Evolutionary conservation across 2,888 invertebrate genomes (phyloP).

Genomic region (Endomychus coccineus): DNA sequence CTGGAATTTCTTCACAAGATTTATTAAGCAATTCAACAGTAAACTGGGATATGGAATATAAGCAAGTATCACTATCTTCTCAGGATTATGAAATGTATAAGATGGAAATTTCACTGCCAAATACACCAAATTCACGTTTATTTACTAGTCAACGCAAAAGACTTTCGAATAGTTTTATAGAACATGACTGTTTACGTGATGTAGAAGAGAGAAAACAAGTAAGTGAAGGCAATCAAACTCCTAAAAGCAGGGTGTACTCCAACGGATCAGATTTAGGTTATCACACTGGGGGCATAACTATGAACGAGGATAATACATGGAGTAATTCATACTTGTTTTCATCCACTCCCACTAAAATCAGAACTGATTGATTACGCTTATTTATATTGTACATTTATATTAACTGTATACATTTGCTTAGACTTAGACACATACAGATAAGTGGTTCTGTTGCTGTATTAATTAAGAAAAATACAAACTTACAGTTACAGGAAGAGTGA

Average conservation of each 20-base stretch:
- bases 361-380: slow-evolving; percentile 20
- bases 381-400: no score
- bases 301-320: slow-evolving; percentile 27
- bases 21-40: slow-evolving; percentile 29
- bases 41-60: slow-evolving; percentile 42
- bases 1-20: slow-evolving; percentile 12
- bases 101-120: slow-evolving; percentile 37
- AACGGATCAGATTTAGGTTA: slow-evolving; percentile 35
- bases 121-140: slow-evolving; percentile 38
- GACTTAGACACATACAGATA: no score
- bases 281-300: slow-evolving; percentile 32
- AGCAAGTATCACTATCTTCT: slow-evolving; percentile 32
- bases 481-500: no score
- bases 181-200: no score
- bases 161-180: slow-evolving; percentile 40
- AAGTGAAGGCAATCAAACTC: slow-evolving; percentile 20
- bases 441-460: no score
- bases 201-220: slow-evolving; percentile 28
- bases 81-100: slow-evolving; percentile 22
- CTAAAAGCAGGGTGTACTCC: no score
- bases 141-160: slow-evolving; percentile 40
- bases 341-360: slow-evolving; percentile 37
- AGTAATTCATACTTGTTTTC: slow-evolving; percentile 32
- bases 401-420: no score
- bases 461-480: no score